phyloP scores from a whole-genome alignment of 2,888 invertebrate species.

The Acrobasis suavella region DNA sequence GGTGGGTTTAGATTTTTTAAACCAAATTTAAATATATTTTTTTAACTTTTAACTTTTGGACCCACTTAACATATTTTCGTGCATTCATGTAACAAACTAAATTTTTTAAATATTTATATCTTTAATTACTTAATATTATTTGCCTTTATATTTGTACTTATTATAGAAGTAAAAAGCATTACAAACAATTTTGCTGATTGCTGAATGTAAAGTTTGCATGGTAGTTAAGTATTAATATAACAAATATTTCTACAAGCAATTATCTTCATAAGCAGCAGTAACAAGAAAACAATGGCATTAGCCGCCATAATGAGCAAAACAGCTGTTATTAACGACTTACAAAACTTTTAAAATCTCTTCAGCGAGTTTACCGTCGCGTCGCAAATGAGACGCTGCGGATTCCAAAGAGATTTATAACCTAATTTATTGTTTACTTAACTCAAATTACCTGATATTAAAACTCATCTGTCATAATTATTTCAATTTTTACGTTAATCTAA shows the following conservation, averaged over 20 bases:
- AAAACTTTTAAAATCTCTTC: slow-evolving; percentile 46
- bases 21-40: too few relatives aligned
- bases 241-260: neutral
- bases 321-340: slow-evolving; percentile 52
- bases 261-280: neutral
- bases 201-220: too few relatives aligned
- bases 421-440: slow-evolving; percentile 54
- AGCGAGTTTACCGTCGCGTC: slow-evolving; percentile 47
- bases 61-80: too few relatives aligned
- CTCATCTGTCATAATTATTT: slow-evolving; percentile 52
- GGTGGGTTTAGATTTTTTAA: too few relatives aligned
- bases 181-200: too few relatives aligned
- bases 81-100: too few relatives aligned
- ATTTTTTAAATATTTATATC: too few relatives aligned
- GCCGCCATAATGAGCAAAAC: slow-evolving; percentile 46
- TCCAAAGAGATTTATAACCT: slow-evolving; percentile 50
- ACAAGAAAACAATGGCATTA: slow-evolving; percentile 28
- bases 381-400: slow-evolving; percentile 52
- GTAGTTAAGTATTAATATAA: neutral
- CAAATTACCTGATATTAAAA: slow-evolving; percentile 51
- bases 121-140: too few relatives aligned
- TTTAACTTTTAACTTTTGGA: too few relatives aligned
- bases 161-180: too few relatives aligned
- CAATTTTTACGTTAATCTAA: slow-evolving; percentile 31
- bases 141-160: too few relatives aligned